These are phyloP conservation scores for Macrotus californicus DNA, from an alignment of 2,113 vertebrate genomes.

Conservation along the genomic window DNA sequence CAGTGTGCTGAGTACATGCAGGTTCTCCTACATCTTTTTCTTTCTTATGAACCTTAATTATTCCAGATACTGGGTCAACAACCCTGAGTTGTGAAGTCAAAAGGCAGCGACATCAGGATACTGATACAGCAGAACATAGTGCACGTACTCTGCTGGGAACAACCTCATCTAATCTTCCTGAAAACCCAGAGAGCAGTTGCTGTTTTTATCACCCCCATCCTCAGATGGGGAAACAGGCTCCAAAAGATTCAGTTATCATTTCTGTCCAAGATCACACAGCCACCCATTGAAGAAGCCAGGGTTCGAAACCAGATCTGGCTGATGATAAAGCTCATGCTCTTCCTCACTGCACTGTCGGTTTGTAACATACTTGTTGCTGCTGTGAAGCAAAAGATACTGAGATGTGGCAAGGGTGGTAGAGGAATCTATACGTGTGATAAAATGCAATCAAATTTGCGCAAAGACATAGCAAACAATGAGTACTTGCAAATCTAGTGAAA, in stretches of 20 bases:
- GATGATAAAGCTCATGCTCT: neutral
- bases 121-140: neutral
- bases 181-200: neutral
- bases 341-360: neutral
- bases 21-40: neutral
- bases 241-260: neutral
- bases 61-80: neutral
- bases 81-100: neutral
- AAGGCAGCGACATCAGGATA: neutral
- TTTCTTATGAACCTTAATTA: neutral
- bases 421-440: neutral
- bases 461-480: neutral
- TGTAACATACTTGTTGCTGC: neutral
- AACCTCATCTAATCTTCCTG: neutral
- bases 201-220: neutral
- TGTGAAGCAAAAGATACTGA: neutral
- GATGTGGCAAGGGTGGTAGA: neutral
- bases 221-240: neutral
- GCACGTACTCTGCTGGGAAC: neutral
- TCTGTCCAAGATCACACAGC: neutral
- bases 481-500: neutral
- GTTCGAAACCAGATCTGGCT: neutral
- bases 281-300: neutral
- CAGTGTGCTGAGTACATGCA: neutral
- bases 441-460: neutral